Evolutionary conservation across 2,888 invertebrate species (phyloP).

Genomic region (Meandrusa payeni): DNA sequence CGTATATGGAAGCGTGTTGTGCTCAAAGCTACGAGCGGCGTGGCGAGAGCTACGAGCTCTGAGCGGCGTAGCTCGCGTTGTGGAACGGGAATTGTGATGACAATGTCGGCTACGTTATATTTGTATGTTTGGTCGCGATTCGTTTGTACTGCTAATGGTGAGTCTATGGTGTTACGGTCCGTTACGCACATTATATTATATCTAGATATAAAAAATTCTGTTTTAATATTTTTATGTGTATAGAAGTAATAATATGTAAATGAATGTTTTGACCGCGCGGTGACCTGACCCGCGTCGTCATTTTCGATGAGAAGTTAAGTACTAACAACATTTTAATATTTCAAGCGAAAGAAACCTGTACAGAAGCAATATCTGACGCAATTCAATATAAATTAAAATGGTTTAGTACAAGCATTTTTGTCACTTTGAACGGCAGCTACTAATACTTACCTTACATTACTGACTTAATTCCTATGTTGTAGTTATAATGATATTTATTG

Average conservation of each 20-base stretch:
- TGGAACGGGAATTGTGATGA: neutral
- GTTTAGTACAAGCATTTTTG: slow-evolving; percentile 2
- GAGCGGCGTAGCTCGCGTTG: too few species aligned
- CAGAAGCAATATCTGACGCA: too few species aligned
- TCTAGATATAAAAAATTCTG: slow-evolving; percentile 44
- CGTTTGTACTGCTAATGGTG: slow-evolving; percentile 58
- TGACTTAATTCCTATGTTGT: neutral
- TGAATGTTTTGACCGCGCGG: neutral
- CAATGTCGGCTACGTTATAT: slow-evolving; percentile 9
- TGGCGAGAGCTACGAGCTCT: too few species aligned
- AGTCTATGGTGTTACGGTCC: slow-evolving; percentile 55
- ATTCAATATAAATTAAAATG: too few species aligned
- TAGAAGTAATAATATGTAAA: slow-evolving; percentile 48
- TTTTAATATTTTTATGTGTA: slow-evolving; percentile 68
- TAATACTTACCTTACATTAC: too few species aligned
- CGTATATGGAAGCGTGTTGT: neutral
- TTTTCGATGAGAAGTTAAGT: slow-evolving; percentile 3
- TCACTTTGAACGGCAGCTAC: slow-evolving; percentile 7
- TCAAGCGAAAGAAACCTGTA: too few species aligned
- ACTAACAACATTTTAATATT: neutral
- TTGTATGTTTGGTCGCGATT: slow-evolving; percentile 24
- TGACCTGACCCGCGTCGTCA: neutral
- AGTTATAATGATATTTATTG: slow-evolving; percentile 4
- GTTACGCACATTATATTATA: slow-evolving; percentile 63
- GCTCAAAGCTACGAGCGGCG: too few species aligned